Evolutionary conservation across 1,140 invertebrate species (phyloP).

Genomic region (Eupristina koningsbergeri): DNA sequence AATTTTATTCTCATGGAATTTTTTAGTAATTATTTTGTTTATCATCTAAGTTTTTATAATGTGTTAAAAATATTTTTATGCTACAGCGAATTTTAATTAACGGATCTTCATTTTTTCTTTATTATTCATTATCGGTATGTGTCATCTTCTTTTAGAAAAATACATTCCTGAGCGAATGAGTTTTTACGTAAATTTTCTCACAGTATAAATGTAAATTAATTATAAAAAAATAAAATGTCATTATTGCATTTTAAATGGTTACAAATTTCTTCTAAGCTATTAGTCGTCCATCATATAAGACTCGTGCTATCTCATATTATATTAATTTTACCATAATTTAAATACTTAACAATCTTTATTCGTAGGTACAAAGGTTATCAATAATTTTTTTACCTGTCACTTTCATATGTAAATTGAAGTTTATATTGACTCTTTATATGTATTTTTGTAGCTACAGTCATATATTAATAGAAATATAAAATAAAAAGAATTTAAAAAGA

Average conservation of each 20-base stretch:
- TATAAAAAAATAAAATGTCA: not conserved
- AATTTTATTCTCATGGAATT: too few species aligned
- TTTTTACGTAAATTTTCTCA: not conserved
- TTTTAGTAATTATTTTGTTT: not conserved
- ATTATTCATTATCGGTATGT: not conserved
- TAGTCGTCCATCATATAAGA: not conserved
- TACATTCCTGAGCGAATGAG: not conserved
- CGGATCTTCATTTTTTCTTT: not conserved
- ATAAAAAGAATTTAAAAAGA: too few species aligned
- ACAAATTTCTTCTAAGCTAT: not conserved
- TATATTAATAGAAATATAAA: too few species aligned
- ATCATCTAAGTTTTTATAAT: not conserved
- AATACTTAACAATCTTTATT: too few species aligned
- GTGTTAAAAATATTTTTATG: not conserved
- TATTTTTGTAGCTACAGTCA: too few species aligned
- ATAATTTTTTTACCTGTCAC: too few species aligned
- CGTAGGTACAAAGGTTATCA: too few species aligned
- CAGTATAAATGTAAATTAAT: constrained; percentile 7
- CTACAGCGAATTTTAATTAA: not conserved
- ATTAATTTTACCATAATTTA: too few species aligned
- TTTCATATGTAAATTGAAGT: too few species aligned
- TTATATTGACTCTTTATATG: too few species aligned
- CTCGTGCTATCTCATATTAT: not conserved
- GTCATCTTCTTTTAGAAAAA: not conserved
- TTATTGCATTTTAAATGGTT: not conserved